A percentile compares a stretch with the other conserved stretches of the same genome.
Evolutionary conservation across 2,888 invertebrate species (phyloP).

Genomic region (Eueremaeus valkanovi): DNA sequence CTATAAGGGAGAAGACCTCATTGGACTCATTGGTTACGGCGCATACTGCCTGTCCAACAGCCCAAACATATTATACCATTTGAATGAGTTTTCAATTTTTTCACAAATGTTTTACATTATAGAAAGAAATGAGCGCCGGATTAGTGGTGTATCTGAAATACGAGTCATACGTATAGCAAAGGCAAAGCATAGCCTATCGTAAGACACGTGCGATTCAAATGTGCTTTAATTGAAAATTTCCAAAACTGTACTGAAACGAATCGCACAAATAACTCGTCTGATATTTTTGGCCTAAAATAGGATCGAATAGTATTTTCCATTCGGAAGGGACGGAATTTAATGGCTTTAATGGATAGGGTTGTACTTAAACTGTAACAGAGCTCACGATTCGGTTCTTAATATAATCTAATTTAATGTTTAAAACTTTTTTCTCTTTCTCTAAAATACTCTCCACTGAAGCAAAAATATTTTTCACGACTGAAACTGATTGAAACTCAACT

Average conservation of each 20-base stretch:
- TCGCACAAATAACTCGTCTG: conserved; percentile 20
- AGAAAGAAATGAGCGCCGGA: conserved; percentile 9
- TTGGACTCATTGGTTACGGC: conserved; percentile 2
- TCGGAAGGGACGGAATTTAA: no score
- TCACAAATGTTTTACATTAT: conserved; percentile 26
- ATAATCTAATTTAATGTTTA: conserved; percentile 7
- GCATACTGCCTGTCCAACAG: not conserved
- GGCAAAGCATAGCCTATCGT: not conserved
- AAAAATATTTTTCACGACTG: not conserved
- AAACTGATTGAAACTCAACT: not conserved
- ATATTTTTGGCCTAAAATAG: not conserved
- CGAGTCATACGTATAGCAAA: conserved; percentile 8
- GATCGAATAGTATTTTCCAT: not conserved
- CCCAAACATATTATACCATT: conserved; percentile 26
- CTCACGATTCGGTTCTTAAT: not conserved
- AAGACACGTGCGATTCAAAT: conserved; percentile 15
- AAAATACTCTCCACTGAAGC: no score
- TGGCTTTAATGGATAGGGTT: not conserved
- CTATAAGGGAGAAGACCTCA: not conserved
- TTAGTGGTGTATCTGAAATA: not conserved
- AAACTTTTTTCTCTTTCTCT: not conserved
- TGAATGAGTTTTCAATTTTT: conserved; percentile 3
- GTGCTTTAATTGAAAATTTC: conserved; percentile 10
- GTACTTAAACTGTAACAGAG: not conserved
- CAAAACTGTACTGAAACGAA: conserved; percentile 8